Base-by-base conservation (phyloP, 2,888 invertebrate genomes). In the Clistopyga incitator region DNA sequence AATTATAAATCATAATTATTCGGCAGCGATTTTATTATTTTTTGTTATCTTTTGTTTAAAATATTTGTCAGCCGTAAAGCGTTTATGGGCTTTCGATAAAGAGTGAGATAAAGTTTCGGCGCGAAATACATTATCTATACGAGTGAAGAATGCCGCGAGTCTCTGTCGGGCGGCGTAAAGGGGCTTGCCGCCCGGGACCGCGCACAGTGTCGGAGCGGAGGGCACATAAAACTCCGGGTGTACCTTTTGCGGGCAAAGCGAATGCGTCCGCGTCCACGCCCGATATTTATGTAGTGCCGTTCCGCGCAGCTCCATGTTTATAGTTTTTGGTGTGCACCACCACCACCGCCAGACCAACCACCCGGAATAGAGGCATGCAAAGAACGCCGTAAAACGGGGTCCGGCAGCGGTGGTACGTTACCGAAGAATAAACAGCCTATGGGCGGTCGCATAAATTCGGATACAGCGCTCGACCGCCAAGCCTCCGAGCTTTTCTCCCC, bases 201-300 rank as follows among this genome's bases (percentile, higher is more conserved):
- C 45, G 50, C 52, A 34, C 29, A 23, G 67, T 74, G 56, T 72
- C 38, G 20, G 25, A 56, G 67, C 64, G 4, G 38, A 56, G 71
- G 38, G 54, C 74, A 82, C 80, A 86, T 84, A 86, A 88, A 88
- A 85, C 81, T 67, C 82, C 81, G 64, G 78, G 80, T 61, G 47
- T 78, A 68, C 61, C 78, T 74, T 13, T 47, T 70, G 34, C 84
- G 45, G 82, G 34, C 68, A 61, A 61, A 76, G 82, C 65, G 82
- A 76, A 78, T 71, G 77, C 77, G 54, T 77, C 68, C 29, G 64
- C 81, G 81, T 81, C 81, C 82, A 29, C 79, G 78, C 68, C 85
- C 84, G 88, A 90, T 91, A 91, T 91, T 90, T 91, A 90, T 90
- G 89, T 86, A 90, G 88, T 89, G 87, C 86, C 87, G 84, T 88